phyloP scores from a whole-genome alignment of 2,888 invertebrate species.

The Kuschelorhynchus macadamiae region DNA sequence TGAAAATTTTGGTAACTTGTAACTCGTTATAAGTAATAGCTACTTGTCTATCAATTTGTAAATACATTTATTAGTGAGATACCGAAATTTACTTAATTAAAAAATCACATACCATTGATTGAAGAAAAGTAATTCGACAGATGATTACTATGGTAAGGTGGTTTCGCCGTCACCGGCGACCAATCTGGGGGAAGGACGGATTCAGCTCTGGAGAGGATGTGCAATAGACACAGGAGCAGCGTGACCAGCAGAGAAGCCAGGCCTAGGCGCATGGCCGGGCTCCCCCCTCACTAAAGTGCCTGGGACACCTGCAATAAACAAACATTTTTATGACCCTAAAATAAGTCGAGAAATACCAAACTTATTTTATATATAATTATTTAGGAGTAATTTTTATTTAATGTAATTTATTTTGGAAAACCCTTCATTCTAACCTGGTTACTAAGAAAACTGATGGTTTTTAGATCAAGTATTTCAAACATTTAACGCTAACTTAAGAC shows the following conservation, averaged over 20 bases:
- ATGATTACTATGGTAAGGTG: slow-evolving; percentile 7
- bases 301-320: slow-evolving; percentile 61
- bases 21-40: no score
- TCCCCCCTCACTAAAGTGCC: slow-evolving; percentile 68
- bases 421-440: no score
- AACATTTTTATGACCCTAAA: neutral
- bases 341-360: neutral
- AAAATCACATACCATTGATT: slow-evolving; percentile 16
- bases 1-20: no score
- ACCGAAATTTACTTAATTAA: no score
- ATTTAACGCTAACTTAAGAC: neutral
- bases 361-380: neutral
- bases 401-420: neutral
- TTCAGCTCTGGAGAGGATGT: slow-evolving; percentile 44
- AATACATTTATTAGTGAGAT: no score
- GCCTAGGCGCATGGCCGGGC: slow-evolving; percentile 75
- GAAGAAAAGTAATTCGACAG: neutral
- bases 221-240: slow-evolving; percentile 66
- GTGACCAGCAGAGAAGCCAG: slow-evolving; percentile 70
- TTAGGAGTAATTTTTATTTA: no score
- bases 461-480: no score
- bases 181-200: slow-evolving; percentile 49
- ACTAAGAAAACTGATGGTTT: no score
- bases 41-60: no score
- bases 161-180: slow-evolving; percentile 26